phyloP scores from a whole-genome alignment of 2,888 invertebrate species.

The Heliconius aoede region DNA sequence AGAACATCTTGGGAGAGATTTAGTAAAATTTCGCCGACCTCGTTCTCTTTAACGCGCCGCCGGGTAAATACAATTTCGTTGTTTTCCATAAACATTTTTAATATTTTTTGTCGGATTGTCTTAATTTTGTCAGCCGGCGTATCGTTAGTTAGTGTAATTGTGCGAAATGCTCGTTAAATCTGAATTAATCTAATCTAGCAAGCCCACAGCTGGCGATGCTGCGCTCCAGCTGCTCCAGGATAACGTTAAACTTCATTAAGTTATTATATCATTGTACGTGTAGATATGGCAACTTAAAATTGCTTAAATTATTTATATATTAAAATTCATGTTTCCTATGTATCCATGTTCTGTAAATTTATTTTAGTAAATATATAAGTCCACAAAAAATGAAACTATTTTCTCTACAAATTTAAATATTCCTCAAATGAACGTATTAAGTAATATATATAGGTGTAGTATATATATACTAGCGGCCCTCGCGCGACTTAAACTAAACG shows the following conservation, averaged over 20 bases:
- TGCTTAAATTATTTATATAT: not conserved
- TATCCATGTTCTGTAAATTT: no score
- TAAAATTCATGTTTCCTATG: no score
- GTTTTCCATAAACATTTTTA: slow-evolving; percentile 47
- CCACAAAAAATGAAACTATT: not conserved
- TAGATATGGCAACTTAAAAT: slow-evolving; percentile 7
- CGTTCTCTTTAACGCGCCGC: slow-evolving; percentile 61
- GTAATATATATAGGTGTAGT: no score
- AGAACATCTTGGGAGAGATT: slow-evolving; percentile 65
- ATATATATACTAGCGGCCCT: not conserved
- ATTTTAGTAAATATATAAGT: not conserved
- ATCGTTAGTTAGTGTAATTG: slow-evolving; percentile 14
- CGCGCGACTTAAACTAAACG: no score
- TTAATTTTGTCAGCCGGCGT: slow-evolving; percentile 9
- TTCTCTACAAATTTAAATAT: not conserved
- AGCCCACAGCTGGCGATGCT: slow-evolving; percentile 34
- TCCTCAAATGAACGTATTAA: not conserved
- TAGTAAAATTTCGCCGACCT: slow-evolving; percentile 74
- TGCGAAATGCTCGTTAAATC: slow-evolving; percentile 16
- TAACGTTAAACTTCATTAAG: slow-evolving; percentile 28
- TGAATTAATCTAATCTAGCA: slow-evolving; percentile 37
- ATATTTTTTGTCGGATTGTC: slow-evolving; percentile 16
- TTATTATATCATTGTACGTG: slow-evolving; percentile 15
- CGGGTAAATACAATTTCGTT: slow-evolving; percentile 61
- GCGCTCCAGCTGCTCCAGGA: slow-evolving; percentile 31